A percentile compares a stretch with the other conserved stretches of the same genome.
Evolutionary conservation across 2,888 invertebrate species (phyloP).

Genomic region (Pogonocherus hispidulus): DNA sequence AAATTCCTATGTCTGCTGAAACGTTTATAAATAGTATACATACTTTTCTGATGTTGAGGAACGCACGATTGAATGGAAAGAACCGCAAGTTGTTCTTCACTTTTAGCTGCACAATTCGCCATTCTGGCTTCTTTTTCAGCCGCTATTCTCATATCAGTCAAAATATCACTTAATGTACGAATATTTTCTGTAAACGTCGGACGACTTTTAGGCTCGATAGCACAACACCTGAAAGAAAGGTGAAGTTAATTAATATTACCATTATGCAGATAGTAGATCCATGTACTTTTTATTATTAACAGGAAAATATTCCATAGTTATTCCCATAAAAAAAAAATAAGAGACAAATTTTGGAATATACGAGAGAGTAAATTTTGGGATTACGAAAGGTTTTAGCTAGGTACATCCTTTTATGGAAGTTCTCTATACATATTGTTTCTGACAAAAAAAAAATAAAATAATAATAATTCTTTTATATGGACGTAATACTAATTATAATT

Average conservation of each 20-base stretch:
- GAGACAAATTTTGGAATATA: no score
- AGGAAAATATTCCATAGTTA: no score
- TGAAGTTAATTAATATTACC: not conserved
- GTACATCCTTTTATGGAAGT: no score
- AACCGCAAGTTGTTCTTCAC: conserved; percentile 68
- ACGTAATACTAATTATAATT: no score
- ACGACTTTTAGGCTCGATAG: conserved; percentile 84
- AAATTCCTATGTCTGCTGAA: conserved; percentile 35
- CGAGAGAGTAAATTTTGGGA: no score
- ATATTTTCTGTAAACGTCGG: conserved; percentile 90
- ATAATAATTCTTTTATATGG: no score
- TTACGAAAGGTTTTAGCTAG: no score
- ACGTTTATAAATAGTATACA: conserved; percentile 42
- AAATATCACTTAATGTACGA: conserved; percentile 75
- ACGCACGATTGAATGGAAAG: conserved; percentile 57
- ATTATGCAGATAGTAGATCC: no score
- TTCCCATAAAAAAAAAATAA: no score
- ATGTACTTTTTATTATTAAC: no score
- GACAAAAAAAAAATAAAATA: no score
- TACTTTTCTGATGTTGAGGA: conserved; percentile 64
- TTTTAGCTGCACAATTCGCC: conserved; percentile 66
- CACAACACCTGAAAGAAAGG: conserved; percentile 59
- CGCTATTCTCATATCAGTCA: conserved; percentile 65
- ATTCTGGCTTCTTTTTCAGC: conserved; percentile 57
- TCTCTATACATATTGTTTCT: no score